phyloP scores from a whole-genome alignment of 1,140 invertebrate species.

The Ectropis grisescens region DNA sequence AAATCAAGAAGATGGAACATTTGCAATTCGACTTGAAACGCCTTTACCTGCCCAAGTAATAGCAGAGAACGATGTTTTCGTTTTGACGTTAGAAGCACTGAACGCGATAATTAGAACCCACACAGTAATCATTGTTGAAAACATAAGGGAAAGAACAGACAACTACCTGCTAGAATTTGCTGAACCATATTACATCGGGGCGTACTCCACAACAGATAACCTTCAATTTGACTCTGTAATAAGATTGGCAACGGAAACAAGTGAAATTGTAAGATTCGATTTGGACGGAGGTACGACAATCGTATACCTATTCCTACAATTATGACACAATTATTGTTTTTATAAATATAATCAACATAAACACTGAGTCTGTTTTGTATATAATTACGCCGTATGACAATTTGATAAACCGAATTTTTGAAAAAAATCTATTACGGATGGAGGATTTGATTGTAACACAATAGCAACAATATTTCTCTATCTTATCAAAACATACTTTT shows the following conservation, averaged over 20 bases:
- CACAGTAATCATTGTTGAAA: slow-evolving; percentile 17
- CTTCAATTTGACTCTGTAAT: slow-evolving; percentile 12
- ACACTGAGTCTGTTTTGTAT: too few relatives aligned
- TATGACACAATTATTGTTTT: too few relatives aligned
- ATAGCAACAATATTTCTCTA: too few relatives aligned
- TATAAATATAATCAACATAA: too few relatives aligned
- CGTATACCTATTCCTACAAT: too few relatives aligned
- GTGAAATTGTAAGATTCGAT: slow-evolving; percentile 17
- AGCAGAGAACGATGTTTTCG: slow-evolving; percentile 11
- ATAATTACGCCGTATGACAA: too few relatives aligned
- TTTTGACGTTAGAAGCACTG: slow-evolving; percentile 15
- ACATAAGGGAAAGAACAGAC: slow-evolving; percentile 8
- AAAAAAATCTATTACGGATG: too few relatives aligned
- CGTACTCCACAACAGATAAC: slow-evolving; percentile 12
- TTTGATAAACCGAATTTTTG: too few relatives aligned
- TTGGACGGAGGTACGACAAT: slow-evolving; percentile 23
- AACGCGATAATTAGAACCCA: slow-evolving; percentile 14
- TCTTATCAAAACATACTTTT: too few relatives aligned
- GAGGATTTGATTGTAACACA: too few relatives aligned
- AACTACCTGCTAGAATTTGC: slow-evolving; percentile 12
- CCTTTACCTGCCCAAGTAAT: slow-evolving; percentile 10
- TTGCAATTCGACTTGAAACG: slow-evolving; percentile 8
- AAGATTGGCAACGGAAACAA: slow-evolving; percentile 13
- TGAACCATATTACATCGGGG: slow-evolving; percentile 18
- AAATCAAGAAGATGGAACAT: slow-evolving; percentile 2